Percentiles rank a stretch among this genome's conserved stretches.
phyloP scores from a whole-genome alignment of 1,140 invertebrate species.

The Dreissena rostriformis region DNA sequence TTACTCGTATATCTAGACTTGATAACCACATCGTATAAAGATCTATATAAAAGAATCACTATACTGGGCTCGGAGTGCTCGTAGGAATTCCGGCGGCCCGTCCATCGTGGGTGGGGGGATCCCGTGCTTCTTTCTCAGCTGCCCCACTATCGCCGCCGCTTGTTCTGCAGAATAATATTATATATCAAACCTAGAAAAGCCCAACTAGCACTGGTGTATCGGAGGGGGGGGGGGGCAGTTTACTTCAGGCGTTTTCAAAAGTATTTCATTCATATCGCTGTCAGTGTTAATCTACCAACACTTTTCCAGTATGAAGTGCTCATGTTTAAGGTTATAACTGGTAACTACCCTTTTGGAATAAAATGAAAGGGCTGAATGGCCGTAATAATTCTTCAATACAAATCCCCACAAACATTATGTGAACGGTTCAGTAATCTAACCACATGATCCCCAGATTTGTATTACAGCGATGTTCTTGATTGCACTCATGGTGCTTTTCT shows the following conservation, averaged over 20 bases:
- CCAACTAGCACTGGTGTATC: not conserved
- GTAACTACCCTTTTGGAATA: too few relatives aligned
- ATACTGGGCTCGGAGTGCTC: slow-evolving; percentile 19
- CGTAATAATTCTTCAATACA: too few relatives aligned
- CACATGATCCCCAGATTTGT: too few relatives aligned
- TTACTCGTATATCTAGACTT: not conserved
- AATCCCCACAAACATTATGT: too few relatives aligned
- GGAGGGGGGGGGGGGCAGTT: not conserved
- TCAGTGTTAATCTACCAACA: not conserved
- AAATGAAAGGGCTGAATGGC: too few relatives aligned
- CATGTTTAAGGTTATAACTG: not conserved
- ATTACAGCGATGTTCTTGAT: too few relatives aligned
- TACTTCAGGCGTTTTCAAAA: not conserved
- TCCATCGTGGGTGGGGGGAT: slow-evolving; percentile 33
- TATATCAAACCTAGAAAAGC: not conserved
- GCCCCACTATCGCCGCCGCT: slow-evolving; percentile 17
- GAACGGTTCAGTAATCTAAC: too few relatives aligned
- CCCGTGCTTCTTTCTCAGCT: slow-evolving; percentile 19
- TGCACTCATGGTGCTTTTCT: too few relatives aligned
- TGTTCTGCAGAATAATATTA: not conserved
- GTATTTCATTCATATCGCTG: not conserved
- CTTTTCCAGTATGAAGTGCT: not conserved
- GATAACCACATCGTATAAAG: not conserved
- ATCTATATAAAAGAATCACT: not conserved
- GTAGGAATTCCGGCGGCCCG: slow-evolving; percentile 30